Conservation (phyloP, 2,888 invertebrate species). For the Drosophila austrosaltans region DNA sequence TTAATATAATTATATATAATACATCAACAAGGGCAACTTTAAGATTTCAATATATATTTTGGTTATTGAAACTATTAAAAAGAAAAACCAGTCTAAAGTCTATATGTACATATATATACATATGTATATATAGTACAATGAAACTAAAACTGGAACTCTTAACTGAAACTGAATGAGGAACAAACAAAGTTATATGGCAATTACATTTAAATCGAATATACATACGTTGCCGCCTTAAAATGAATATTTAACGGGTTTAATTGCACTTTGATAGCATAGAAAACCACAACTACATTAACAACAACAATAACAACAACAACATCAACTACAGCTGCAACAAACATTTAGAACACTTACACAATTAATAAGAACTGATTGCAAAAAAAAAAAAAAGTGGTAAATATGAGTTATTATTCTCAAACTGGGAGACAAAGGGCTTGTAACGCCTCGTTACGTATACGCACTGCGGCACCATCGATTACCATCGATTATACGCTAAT, state of each 20-base stretch:
- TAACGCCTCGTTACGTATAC: slow-evolving; percentile 43
- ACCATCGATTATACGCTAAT: slow-evolving; percentile 18
- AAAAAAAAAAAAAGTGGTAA: slow-evolving; percentile 14
- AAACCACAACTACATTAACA: slow-evolving; percentile 25
- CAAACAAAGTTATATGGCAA: slow-evolving; percentile 44
- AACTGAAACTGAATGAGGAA: slow-evolving; percentile 55
- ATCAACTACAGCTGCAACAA: slow-evolving; percentile 48
- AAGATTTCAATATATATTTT: slow-evolving; percentile 4
- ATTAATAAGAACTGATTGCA: slow-evolving; percentile 39
- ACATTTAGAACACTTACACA: slow-evolving; percentile 49
- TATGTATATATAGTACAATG: slow-evolving; percentile 17
- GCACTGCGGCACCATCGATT: slow-evolving; percentile 34
- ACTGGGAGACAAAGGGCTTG: slow-evolving; percentile 20
- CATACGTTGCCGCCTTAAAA: slow-evolving; percentile 46
- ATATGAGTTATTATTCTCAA: neutral
- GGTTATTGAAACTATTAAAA: slow-evolving; percentile 1
- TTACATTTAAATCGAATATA: slow-evolving; percentile 61
- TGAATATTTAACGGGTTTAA: slow-evolving; percentile 66
- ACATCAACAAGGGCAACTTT: neutral
- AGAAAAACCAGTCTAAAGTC: slow-evolving; percentile 1
- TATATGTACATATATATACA: slow-evolving; percentile 18
- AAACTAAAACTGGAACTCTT: slow-evolving; percentile 45
- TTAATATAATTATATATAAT: neutral
- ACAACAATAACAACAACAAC: slow-evolving; percentile 7
- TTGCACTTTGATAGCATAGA: slow-evolving; percentile 46